Evolutionary conservation across 92 coral and sea anemone species (phyloP).

Genomic region (Porites lobata): DNA sequence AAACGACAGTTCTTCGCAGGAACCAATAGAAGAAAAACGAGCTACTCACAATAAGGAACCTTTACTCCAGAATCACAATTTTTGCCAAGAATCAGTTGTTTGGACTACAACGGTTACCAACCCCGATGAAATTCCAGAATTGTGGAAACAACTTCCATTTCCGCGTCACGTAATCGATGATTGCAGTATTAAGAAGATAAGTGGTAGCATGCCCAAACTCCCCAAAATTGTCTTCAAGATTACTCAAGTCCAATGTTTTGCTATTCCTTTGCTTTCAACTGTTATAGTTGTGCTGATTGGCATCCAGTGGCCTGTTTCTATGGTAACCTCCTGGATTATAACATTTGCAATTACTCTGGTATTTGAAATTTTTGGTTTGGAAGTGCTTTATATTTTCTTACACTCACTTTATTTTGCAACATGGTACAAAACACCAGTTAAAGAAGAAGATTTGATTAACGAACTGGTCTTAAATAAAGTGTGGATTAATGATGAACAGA

Average conservation of each 20-base stretch:
- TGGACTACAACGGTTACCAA: constrained; percentile 35
- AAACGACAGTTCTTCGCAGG: not conserved
- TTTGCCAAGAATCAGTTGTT: not conserved
- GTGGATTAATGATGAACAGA: constrained; percentile 70
- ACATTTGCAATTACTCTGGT: constrained; percentile 41
- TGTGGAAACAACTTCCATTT: constrained; percentile 75
- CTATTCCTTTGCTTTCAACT: constrained; percentile 42
- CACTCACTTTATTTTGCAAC: constrained; percentile 67
- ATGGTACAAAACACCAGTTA: constrained; percentile 53
- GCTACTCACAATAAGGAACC: not conserved
- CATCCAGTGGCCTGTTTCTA: constrained; percentile 50
- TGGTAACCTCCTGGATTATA: constrained; percentile 63
- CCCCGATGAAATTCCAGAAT: constrained; percentile 61
- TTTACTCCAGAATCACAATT: not conserved
- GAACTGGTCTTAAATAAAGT: constrained; percentile 61
- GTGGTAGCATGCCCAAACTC: constrained; percentile 18
- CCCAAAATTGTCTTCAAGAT: constrained; percentile 12
- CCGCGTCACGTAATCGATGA: constrained; percentile 66
- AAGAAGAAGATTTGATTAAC: constrained; percentile 67
- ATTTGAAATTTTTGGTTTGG: constrained; percentile 54
- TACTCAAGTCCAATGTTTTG: constrained; percentile 49
- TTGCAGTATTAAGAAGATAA: constrained; percentile 39
- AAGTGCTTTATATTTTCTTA: constrained; percentile 44
- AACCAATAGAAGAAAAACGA: not conserved
- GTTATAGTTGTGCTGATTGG: constrained; percentile 45